Percentiles rank a stretch among this genome's conserved stretches.
These are phyloP conservation scores for Cotesia congregata DNA, from an alignment of 2,888 invertebrate species.

Conservation along the genomic window DNA sequence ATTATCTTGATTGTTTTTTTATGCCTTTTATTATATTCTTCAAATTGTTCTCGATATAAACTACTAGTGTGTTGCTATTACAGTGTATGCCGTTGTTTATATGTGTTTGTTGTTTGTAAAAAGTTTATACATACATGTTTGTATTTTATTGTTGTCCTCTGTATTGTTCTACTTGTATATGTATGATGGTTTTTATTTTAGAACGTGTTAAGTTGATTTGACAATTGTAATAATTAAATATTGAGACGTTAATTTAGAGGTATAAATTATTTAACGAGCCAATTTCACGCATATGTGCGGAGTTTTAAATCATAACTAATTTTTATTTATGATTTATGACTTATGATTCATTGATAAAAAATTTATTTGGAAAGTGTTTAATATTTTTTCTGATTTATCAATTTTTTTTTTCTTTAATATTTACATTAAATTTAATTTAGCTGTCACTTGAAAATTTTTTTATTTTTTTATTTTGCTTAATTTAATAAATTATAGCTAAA, in stretches of 20 bases:
- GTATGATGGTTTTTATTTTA: not conserved
- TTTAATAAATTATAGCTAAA: too few species aligned
- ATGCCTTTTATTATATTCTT: constrained; percentile 31
- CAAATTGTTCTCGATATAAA: constrained; percentile 27
- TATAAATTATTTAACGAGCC: not conserved
- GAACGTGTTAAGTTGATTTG: constrained; percentile 13
- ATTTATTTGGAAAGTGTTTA: too few species aligned
- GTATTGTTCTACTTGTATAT: too few species aligned
- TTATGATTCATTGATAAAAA: not conserved
- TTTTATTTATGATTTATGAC: not conserved
- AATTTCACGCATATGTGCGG: not conserved
- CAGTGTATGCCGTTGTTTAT: not conserved
- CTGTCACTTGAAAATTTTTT: too few species aligned
- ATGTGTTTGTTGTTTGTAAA: not conserved
- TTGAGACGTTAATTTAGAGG: not conserved
- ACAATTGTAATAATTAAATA: not conserved
- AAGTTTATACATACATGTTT: too few species aligned
- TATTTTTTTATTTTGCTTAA: too few species aligned
- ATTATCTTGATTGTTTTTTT: constrained; percentile 35
- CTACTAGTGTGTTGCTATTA: not conserved
- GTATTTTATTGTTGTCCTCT: too few species aligned
- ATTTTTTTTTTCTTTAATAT: too few species aligned
- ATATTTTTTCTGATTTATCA: too few species aligned
- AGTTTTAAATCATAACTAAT: not conserved
- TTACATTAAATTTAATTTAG: too few species aligned